Evolutionary conservation across 2,113 vertebrate genomes (phyloP).

Genomic region (Gambusia holbrooki): DNA sequence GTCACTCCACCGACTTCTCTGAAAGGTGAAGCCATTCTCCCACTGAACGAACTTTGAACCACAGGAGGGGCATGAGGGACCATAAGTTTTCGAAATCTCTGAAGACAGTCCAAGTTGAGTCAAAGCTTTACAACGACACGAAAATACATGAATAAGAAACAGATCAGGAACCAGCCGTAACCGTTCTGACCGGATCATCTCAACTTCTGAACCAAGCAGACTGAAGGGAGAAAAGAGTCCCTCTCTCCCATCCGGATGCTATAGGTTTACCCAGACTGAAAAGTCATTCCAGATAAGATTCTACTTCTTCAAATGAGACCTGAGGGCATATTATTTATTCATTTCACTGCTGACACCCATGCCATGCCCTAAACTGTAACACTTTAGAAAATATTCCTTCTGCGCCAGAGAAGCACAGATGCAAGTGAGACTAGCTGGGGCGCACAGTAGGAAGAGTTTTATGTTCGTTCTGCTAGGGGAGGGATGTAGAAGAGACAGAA

Average conservation of each 20-base stretch:
- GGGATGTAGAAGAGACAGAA: conserved; percentile 57
- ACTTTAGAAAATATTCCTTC: conserved; percentile 72
- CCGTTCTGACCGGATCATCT: not conserved
- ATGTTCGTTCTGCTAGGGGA: conserved; percentile 57
- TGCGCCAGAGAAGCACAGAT: conserved; percentile 54
- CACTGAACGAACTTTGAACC: not conserved
- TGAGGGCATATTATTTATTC: conserved; percentile 75
- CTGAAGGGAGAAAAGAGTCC: conserved; percentile 21
- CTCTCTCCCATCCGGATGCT: conserved; percentile 66
- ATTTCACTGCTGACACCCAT: conserved; percentile 74
- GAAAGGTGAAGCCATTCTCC: not conserved
- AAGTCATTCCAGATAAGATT: conserved; percentile 71
- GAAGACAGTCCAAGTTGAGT: not conserved
- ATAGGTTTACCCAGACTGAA: conserved; percentile 44
- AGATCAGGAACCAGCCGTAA: not conserved
- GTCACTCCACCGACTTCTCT: too few species aligned
- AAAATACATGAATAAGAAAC: not conserved
- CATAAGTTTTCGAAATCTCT: not conserved
- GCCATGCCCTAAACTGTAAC: conserved; percentile 72
- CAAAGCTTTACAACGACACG: not conserved
- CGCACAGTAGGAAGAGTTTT: conserved; percentile 46
- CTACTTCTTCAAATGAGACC: conserved; percentile 70
- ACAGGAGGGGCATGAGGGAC: not conserved
- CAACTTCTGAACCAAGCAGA: conserved; percentile 38
- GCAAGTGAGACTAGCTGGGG: conserved; percentile 43